These are phyloP conservation scores for Mya arenaria DNA, from an alignment of 1,140 invertebrate genomes.

Conservation along the genomic window DNA sequence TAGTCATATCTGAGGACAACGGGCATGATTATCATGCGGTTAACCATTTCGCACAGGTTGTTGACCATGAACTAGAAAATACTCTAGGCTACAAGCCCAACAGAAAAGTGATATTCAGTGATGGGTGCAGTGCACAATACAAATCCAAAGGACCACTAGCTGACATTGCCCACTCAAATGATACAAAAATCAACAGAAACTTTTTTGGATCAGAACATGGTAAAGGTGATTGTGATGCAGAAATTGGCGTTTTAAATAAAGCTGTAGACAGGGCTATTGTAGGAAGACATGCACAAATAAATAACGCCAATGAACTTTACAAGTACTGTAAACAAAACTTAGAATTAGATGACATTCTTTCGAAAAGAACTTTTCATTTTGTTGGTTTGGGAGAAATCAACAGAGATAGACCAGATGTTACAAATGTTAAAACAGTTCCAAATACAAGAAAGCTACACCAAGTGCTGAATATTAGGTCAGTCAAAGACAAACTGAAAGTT, in stretches of 20 bases:
- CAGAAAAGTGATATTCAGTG: constrained; percentile 19
- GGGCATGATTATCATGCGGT: constrained; percentile 45
- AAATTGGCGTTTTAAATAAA: neutral
- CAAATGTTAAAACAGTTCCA: too few species aligned
- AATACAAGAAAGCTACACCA: too few species aligned
- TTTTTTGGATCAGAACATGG: neutral
- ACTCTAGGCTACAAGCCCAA: neutral
- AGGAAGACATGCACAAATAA: neutral
- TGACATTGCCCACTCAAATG: neutral
- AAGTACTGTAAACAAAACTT: neutral
- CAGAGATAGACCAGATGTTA: constrained; percentile 1
- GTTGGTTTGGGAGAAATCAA: neutral
- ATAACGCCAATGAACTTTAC: neutral
- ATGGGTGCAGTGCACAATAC: constrained; percentile 20
- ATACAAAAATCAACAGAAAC: neutral
- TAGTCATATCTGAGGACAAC: constrained; percentile 34
- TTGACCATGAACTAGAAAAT: neutral
- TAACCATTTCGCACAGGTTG: neutral
- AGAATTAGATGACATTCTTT: neutral
- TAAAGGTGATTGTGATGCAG: neutral
- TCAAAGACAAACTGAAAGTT: too few species aligned
- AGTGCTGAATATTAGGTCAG: too few species aligned
- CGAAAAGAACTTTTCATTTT: constrained; percentile 16
- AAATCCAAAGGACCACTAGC: constrained; percentile 4
- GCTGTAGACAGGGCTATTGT: constrained; percentile 6